Base-by-base conservation (phyloP, 1,140 invertebrate genomes). In the Liolophura sinensis region DNA sequence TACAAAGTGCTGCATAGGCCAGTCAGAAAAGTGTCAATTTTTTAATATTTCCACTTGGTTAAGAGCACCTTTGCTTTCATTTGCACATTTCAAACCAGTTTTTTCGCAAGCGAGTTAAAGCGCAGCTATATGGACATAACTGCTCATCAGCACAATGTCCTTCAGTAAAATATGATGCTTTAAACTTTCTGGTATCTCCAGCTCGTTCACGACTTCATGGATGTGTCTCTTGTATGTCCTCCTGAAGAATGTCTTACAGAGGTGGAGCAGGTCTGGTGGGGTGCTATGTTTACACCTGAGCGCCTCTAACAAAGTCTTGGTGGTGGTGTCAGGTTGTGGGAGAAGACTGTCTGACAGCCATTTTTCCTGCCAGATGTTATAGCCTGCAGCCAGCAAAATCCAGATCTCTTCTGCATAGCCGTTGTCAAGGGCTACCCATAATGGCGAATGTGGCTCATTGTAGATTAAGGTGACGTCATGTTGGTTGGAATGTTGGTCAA, bases 341-440 rank as follows among this genome's bases (percentile, higher is more conserved):
- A 16, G 65, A 64, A 55, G 72, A 71, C 12, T 75, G 67, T 5
- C 65, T 54, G 27, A 58, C 12, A 81, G 63, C 78, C 79, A 81
- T 11, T 69, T 24, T 49, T 81, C 78, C 3, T 31, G 48, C 4
- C 65, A 62, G 14, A 78, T 65, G 55, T 79, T 66, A 60, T 76
- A 79, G 3, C 79, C 79, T 15, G 75, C 73, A 12, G 64, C 57
- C 15, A 77, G 56, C 12, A 81, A 68, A 14, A 76, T 50, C 18
- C 69, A 31, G 1, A 61, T 67, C 1, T 78, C 69, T 18, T 74
- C 73, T 5, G 63, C 25, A 12, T n/a, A 55, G 3, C 62, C 64
- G n/a, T 57, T 55, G 12, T 69, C 55, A 25, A 73, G 64, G 12
- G 78, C 77, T 6, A 79, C 76, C 70, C 72, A 79, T 27, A 81